Conservation (phyloP, 2,888 invertebrate genomes). For the Pseudococcus longispinus region DNA sequence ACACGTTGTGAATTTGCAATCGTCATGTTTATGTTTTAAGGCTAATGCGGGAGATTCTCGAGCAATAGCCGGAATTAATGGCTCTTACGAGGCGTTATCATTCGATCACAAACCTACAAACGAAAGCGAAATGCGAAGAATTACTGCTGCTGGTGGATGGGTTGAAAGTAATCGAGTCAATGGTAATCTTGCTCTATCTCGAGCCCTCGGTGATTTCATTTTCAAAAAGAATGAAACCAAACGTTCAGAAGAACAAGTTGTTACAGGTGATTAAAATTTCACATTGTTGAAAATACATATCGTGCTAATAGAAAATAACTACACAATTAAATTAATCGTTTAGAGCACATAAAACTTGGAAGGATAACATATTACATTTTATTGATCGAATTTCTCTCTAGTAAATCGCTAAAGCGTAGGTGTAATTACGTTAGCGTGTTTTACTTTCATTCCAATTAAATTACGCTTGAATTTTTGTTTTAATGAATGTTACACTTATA, state of each 20-base stretch:
- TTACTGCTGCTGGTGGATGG: slow-evolving; percentile 94
- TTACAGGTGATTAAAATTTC: slow-evolving; percentile 76
- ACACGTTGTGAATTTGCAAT: not conserved
- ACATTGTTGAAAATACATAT: not conserved
- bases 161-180: slow-evolving; percentile 98
- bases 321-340: not conserved
- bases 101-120: slow-evolving; percentile 96
- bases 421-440: slow-evolving; percentile 37
- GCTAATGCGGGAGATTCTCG: slow-evolving; percentile 98
- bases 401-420: not conserved
- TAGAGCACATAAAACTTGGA: not conserved
- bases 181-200: slow-evolving; percentile 93
- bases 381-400: not conserved
- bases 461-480: not conserved
- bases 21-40: slow-evolving; percentile 61
- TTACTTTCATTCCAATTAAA: slow-evolving; percentile 28
- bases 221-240: slow-evolving; percentile 91
- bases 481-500: not conserved
- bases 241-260: slow-evolving; percentile 92
- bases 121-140: slow-evolving; percentile 84
- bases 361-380: slow-evolving; percentile 5
- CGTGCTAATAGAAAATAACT: not conserved
- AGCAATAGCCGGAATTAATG: slow-evolving; percentile 87
- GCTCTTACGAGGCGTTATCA: slow-evolving; percentile 77
- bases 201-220: slow-evolving; percentile 96